Conservation (phyloP, 2,888 invertebrate genomes). For the Lutraria lutraria region DNA sequence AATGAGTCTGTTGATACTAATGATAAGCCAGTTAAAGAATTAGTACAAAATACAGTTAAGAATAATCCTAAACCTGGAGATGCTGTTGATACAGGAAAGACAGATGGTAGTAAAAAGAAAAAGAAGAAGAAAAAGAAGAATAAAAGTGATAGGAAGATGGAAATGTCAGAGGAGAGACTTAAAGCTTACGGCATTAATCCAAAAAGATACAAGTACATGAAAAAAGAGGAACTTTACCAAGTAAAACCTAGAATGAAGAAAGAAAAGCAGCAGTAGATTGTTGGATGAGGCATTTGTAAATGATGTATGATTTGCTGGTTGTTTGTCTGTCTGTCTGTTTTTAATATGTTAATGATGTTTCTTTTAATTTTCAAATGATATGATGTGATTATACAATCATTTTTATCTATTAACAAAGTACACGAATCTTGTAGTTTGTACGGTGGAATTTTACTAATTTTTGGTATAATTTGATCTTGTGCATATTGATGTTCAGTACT, state of each 20-base stretch:
- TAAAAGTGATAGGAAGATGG: slow-evolving; percentile 67
- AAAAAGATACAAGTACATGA: slow-evolving; percentile 83
- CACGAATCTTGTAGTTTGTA: no score
- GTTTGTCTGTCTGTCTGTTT: no score
- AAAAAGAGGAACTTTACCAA: slow-evolving; percentile 65
- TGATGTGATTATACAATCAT: no score
- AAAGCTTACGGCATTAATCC: slow-evolving; percentile 92
- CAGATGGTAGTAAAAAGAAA: slow-evolving; percentile 40
- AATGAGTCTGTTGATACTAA: slow-evolving; percentile 18
- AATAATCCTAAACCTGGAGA: not conserved
- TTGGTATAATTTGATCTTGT: no score
- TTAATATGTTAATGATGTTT: no score
- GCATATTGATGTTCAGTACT: no score
- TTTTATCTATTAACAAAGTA: no score
- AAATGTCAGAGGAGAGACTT: slow-evolving; percentile 91
- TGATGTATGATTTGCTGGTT: no score
- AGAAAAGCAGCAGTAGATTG: not conserved
- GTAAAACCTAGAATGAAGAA: slow-evolving; percentile 42
- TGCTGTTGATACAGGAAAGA: not conserved
- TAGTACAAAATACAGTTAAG: not conserved
- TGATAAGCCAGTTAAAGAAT: not conserved
- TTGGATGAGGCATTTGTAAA: no score
- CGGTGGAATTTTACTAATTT: no score
- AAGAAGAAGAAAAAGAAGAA: slow-evolving; percentile 69
- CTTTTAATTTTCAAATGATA: no score